These are phyloP conservation scores for Halictus ligatus DNA, from an alignment of 2,888 invertebrate species.

Conservation along the genomic window DNA sequence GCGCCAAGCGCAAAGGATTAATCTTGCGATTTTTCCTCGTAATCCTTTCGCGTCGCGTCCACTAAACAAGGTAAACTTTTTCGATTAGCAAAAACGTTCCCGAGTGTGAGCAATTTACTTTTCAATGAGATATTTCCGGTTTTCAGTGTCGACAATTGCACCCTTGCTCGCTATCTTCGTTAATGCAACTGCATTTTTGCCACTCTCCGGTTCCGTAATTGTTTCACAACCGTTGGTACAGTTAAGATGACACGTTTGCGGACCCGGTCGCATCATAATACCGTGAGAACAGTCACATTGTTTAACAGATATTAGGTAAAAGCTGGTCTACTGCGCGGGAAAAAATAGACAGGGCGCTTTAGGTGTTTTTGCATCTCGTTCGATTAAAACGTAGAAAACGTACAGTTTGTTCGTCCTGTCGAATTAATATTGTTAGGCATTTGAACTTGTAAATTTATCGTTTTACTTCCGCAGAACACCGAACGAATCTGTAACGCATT, in stretches of 20 bases:
- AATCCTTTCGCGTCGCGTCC: background rate
- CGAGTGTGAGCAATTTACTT: background rate
- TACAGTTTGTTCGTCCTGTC: background rate
- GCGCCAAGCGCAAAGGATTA: background rate
- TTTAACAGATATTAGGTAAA: background rate
- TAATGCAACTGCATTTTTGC: background rate
- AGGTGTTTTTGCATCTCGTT: background rate
- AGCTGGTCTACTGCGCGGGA: background rate
- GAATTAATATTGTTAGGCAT: background rate
- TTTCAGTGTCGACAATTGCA: slow-evolving; percentile 6
- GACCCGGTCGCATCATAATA: background rate
- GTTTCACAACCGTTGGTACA: background rate
- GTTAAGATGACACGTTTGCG: background rate
- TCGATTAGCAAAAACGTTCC: background rate
- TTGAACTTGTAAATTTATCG: background rate
- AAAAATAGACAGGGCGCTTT: background rate
- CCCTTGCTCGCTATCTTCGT: background rate
- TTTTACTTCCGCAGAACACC: too few species aligned
- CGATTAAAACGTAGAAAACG: background rate
- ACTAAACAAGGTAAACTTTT: background rate
- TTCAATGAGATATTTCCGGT: slow-evolving; percentile 4
- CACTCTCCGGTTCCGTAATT: background rate
- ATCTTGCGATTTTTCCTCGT: background rate
- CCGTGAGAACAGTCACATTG: background rate
- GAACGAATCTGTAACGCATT: too few species aligned